Evolutionary conservation across 2,888 invertebrate species (phyloP).

Genomic region (Trichogramma evanescens): DNA sequence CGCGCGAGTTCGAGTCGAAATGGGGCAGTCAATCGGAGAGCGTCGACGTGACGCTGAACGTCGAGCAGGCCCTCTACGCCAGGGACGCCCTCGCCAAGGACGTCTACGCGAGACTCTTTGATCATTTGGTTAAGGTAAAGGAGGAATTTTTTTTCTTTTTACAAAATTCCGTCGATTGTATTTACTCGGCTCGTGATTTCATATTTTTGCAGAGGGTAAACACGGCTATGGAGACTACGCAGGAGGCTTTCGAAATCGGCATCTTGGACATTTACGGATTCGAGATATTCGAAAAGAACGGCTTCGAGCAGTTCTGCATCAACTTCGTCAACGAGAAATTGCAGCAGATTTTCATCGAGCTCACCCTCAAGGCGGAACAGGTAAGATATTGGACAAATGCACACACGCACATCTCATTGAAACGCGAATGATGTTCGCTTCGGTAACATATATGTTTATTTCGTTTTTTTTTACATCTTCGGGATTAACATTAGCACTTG

Average conservation of each 20-base stretch:
- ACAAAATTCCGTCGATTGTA: background rate
- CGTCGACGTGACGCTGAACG: conserved; percentile 59
- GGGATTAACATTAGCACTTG: too few species aligned
- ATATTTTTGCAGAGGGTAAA: conserved; percentile 52
- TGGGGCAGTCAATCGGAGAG: conserved; percentile 61
- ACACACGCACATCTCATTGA: conserved; percentile 3
- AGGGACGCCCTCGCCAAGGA: conserved; percentile 61
- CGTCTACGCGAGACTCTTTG: conserved; percentile 58
- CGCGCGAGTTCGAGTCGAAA: conserved; percentile 59
- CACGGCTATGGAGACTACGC: conserved; percentile 54
- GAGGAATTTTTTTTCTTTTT: background rate
- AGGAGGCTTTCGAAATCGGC: conserved; percentile 51
- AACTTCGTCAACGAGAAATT: conserved; percentile 68
- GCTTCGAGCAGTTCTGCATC: conserved; percentile 67
- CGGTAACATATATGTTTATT: background rate
- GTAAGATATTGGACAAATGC: conserved; percentile 40
- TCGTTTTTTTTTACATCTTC: too few species aligned
- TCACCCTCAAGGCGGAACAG: conserved; percentile 64
- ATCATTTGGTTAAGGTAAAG: conserved; percentile 53
- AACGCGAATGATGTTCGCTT: background rate
- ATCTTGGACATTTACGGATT: conserved; percentile 68
- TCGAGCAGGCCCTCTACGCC: conserved; percentile 58
- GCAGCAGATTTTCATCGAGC: conserved; percentile 66
- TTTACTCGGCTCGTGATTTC: background rate
- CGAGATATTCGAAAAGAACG: conserved; percentile 63